Evolutionary conservation across 2,888 invertebrate genomes (phyloP), one percentile per base, ranked within the genome.

Genomic region (Eumerus sabulonum): DNA sequence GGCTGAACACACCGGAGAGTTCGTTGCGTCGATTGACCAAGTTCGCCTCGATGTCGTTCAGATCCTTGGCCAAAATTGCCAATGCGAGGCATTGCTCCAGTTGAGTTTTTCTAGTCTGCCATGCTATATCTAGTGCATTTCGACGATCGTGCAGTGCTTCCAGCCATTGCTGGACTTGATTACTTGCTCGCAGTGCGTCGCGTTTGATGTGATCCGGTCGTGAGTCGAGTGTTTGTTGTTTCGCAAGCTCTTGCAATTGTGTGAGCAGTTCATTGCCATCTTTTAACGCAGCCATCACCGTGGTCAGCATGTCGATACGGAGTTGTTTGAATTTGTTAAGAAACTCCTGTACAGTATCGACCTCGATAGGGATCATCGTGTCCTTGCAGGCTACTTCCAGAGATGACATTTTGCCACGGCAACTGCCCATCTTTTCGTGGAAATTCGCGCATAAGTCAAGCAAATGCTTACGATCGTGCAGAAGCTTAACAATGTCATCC

Each of bases 371-470:
- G 68, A 94, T 88, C 82, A 92, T 90, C 13, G 92, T 90, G 83
- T 92, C 92, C 70, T 91, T 90, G 87, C 95, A 94, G 18, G 92
- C 92, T 82, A 91, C 90, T 86, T 95, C 94, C 56, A 95, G 90
- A 47, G 91, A 90, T 83, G 91, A 91, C 91, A 94, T 93, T 84
- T 91, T 91, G 9, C 92, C 91, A 82, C 92, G 91, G 86, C 94
- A 95, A 86, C 93, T 92, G 48, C 91, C 90, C 76, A 93, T 92
- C 85, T 92, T 92, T 82, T 92, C 93, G 84, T 95, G 95, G 86
- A 96, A 96, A 82, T 93, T 91, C 44, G 95, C 93, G 86, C 95
- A 94, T 83, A 94, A 90, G 84, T 95, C 94, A 50, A 96, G 90
- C 77, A 96, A 92, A 83, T 92, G 91, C 85, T 94, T 94, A 57